Percentiles rank a stretch among this genome's conserved stretches.
These are phyloP conservation scores for Acheta domesticus DNA, from an alignment of 2,888 invertebrate genomes.

Conservation along the genomic window DNA sequence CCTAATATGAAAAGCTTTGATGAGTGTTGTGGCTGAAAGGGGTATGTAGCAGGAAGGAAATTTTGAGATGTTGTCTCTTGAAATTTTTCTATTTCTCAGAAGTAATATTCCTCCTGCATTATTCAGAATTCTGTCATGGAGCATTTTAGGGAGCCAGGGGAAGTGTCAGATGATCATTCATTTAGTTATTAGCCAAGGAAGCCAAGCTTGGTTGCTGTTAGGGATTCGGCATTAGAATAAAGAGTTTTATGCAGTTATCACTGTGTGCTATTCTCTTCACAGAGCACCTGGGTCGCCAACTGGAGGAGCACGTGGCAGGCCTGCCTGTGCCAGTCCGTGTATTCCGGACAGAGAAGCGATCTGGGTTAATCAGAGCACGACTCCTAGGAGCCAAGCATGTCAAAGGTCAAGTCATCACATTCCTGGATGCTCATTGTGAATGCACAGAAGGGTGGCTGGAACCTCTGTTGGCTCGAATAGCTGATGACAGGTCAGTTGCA, in stretches of 20 bases:
- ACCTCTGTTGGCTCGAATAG: conserved; percentile 86
- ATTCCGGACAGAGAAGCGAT: conserved; percentile 85
- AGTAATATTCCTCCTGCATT: too few relatives aligned
- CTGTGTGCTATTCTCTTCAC: conserved; percentile 40
- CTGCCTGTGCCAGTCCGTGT: conserved; percentile 84
- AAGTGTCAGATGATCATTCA: too few relatives aligned
- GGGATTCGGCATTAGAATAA: too few relatives aligned
- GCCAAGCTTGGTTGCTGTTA: too few relatives aligned
- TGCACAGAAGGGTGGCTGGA: conserved; percentile 99
- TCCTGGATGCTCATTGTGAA: conserved; percentile 97
- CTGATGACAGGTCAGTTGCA: conserved; percentile 64
- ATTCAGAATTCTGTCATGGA: too few relatives aligned
- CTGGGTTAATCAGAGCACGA: conserved; percentile 93
- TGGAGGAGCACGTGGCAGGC: conserved; percentile 84
- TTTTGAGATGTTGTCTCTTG: too few relatives aligned
- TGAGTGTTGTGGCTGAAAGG: too few relatives aligned
- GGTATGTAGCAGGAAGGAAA: too few relatives aligned
- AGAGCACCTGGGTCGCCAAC: conserved; percentile 83
- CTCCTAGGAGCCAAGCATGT: conserved; percentile 91
- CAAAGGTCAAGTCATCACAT: conserved; percentile 88
- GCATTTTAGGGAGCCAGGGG: too few relatives aligned
- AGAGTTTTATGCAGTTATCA: neutral
- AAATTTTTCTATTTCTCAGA: too few relatives aligned
- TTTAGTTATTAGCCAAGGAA: too few relatives aligned
- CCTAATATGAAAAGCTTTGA: too few relatives aligned